These are phyloP conservation scores for Clunio marinus DNA, from an alignment of 2,888 invertebrate genomes.

Conservation along the genomic window DNA sequence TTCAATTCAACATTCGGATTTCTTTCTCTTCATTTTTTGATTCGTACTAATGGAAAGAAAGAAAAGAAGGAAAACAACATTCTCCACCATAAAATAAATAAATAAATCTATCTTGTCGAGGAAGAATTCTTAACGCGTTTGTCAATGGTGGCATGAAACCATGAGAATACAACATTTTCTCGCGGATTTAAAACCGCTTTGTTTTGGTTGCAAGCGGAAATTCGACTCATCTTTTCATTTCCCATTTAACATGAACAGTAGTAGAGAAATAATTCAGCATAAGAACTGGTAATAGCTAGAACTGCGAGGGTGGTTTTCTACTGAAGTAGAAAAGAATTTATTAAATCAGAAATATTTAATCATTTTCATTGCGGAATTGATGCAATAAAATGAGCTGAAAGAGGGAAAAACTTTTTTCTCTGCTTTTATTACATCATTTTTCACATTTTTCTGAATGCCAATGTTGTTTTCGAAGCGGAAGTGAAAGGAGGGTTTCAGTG, in stretches of 20 bases:
- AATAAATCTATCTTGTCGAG: background rate
- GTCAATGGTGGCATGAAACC: background rate
- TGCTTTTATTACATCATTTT: conserved; percentile 34
- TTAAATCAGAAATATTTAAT: conserved; percentile 38
- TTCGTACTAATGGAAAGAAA: no score
- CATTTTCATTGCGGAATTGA: conserved; percentile 25
- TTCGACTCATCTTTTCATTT: background rate
- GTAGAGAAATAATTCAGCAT: background rate
- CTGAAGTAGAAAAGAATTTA: conserved; percentile 21
- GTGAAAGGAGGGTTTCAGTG: no score
- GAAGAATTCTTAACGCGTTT: background rate
- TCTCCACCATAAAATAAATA: background rate
- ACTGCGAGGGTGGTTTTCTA: background rate
- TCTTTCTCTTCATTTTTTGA: no score
- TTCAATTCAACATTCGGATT: background rate
- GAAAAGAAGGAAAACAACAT: background rate
- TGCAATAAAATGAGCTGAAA: conserved; percentile 23
- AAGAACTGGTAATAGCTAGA: background rate
- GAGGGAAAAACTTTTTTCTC: background rate
- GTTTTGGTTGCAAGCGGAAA: background rate
- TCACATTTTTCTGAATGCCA: conserved; percentile 17
- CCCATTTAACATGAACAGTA: background rate
- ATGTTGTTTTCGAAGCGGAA: no score
- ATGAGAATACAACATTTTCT: background rate
- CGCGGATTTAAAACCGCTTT: background rate